Conservation (phyloP, 2,888 invertebrate species). For the Callyntrura sp. region DNA sequence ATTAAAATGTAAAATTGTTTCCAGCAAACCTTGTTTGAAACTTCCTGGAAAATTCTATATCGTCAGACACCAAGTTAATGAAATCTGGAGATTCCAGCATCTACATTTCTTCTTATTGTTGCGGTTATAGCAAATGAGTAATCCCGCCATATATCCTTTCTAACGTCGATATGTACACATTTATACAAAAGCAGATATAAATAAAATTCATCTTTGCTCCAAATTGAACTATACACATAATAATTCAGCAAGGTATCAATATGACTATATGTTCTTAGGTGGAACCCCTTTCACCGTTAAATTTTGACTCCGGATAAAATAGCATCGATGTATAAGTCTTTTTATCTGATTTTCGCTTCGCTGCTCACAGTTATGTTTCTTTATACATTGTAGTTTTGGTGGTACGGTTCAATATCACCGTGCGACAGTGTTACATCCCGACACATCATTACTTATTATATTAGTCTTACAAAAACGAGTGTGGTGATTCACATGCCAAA, state of each 20-base stretch:
- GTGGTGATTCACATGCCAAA: no score
- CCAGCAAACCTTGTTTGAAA: conserved; percentile 55
- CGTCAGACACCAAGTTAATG: conserved; percentile 52
- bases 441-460: no score
- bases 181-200: no score
- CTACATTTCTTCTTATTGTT: conserved; percentile 52
- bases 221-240: conserved; percentile 33
- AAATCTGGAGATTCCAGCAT: conserved; percentile 61
- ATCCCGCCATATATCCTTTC: no score
- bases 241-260: neutral
- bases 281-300: neutral
- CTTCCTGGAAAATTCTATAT: conserved; percentile 24
- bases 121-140: neutral
- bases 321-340: neutral
- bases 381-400: no score
- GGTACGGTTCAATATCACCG: no score
- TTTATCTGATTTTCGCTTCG: conserved; percentile 48
- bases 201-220: no score
- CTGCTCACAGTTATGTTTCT: no score
- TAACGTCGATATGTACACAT: no score
- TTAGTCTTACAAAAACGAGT: no score
- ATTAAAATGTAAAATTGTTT: conserved; percentile 75
- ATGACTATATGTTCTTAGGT: no score
- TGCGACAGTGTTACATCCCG: no score
- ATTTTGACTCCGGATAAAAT: neutral